A percentile compares a stretch with the other conserved stretches of the same genome.
Conservation (phyloP, 2,888 invertebrate species). For the Catonia carolina region DNA sequence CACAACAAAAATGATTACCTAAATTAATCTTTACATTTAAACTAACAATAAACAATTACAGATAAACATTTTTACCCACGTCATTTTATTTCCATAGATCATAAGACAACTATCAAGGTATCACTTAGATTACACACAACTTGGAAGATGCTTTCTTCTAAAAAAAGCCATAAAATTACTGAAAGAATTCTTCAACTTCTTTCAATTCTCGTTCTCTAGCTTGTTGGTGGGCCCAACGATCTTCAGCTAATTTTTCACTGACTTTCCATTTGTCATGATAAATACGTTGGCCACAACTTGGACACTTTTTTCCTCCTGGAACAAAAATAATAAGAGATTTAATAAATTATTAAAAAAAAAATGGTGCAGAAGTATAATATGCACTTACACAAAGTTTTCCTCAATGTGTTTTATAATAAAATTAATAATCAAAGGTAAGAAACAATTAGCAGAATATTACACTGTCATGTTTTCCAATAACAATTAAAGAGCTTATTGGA, state of each 20-base stretch:
- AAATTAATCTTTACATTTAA: no score
- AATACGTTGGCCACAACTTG: slow-evolving; percentile 55
- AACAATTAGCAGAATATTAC: no score
- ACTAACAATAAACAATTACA: no score
- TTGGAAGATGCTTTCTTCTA: no score
- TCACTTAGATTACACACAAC: no score
- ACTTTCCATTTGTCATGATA: slow-evolving; percentile 68
- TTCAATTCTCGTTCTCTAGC: slow-evolving; percentile 64
- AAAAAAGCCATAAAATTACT: no score
- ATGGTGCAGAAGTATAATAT: background rate
- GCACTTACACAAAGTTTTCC: background rate
- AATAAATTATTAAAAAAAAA: background rate
- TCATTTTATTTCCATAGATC: no score
- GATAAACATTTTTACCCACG: no score
- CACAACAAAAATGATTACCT: no score
- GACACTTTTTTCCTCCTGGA: slow-evolving; percentile 61
- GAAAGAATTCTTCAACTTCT: slow-evolving; percentile 67
- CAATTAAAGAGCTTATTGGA: no score
- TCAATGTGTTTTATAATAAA: background rate
- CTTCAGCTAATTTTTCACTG: slow-evolving; percentile 60
- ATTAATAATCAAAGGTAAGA: background rate
- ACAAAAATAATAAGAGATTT: slow-evolving; percentile 23
- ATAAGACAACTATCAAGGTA: no score
- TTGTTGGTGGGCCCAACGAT: slow-evolving; percentile 70
- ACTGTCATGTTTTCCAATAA: no score